phyloP scores from a whole-genome alignment of 2,888 invertebrate species.

The Helicoverpa assulta region DNA sequence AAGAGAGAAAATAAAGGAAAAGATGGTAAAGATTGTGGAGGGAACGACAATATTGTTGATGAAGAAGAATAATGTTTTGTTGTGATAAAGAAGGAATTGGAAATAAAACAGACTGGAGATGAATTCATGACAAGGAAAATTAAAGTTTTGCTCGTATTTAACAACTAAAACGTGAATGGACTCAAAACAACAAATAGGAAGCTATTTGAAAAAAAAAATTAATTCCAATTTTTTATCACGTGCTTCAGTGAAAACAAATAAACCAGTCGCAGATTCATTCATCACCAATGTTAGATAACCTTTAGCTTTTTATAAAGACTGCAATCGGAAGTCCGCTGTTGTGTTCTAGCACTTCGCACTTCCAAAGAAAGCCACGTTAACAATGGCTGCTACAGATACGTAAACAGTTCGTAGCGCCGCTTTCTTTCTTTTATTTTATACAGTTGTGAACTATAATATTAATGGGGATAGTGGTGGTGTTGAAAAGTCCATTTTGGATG shows the following conservation, averaged over 20 bases:
- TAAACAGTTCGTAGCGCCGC: slow-evolving; percentile 51
- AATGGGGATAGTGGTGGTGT: not conserved
- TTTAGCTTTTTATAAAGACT: not conserved
- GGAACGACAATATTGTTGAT: not conserved
- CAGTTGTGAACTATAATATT: not conserved
- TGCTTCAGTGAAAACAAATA: not conserved
- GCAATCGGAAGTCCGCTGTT: slow-evolving; percentile 34
- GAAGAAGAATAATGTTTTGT: not conserved
- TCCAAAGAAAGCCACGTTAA: slow-evolving; percentile 63
- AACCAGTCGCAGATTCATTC: slow-evolving; percentile 19
- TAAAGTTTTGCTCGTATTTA: not conserved
- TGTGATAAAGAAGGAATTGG: not conserved
- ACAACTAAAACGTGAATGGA: too few species aligned
- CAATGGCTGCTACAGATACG: slow-evolving; percentile 51
- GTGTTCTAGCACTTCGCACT: slow-evolving; percentile 41
- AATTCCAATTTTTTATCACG: not conserved
- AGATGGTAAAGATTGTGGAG: not conserved
- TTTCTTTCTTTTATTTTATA: slow-evolving; percentile 61
- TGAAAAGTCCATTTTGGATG: not conserved
- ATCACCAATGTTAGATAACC: slow-evolving; percentile 5
- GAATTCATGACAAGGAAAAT: not conserved
- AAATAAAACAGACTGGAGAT: not conserved
- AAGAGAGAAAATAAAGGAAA: not conserved
- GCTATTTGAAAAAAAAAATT: not conserved
- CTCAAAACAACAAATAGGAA: too few species aligned